These are phyloP conservation scores for Saxicola maurus DNA, from an alignment of 2,797 vertebrate genomes.

Conservation along the genomic window DNA sequence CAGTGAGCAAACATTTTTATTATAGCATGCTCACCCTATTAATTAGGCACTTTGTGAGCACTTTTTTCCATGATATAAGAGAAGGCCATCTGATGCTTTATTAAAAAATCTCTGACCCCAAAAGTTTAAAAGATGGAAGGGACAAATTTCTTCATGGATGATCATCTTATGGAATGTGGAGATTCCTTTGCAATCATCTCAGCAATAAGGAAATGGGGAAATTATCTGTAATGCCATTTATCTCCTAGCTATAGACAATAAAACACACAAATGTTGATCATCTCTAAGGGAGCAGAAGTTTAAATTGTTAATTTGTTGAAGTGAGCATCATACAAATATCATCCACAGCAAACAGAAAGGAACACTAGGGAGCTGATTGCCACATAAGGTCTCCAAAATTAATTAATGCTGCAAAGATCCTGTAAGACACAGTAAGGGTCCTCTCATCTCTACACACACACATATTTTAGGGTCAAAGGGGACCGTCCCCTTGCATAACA, in stretches of 20 bases:
- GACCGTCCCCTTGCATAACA: conserved; percentile 24
- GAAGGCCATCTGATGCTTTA: not conserved
- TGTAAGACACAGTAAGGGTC: conserved; percentile 47
- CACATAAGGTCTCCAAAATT: conserved; percentile 3
- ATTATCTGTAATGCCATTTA: not conserved
- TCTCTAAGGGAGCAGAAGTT: not conserved
- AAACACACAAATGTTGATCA: not conserved
- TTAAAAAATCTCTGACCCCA: not conserved
- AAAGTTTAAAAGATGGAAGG: not conserved
- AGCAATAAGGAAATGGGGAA: not conserved
- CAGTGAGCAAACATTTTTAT: not conserved
- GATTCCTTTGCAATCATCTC: not conserved
- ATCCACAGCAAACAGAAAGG: not conserved
- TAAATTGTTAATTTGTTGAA: not conserved
- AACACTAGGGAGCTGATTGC: not conserved
- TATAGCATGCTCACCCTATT: not conserved
- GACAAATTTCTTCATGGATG: not conserved
- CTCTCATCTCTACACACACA: conserved; percentile 44
- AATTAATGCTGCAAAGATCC: conserved; percentile 11
- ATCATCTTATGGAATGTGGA: not conserved
- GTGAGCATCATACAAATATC: not conserved
- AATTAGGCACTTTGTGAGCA: not conserved
- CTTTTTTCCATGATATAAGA: not conserved
- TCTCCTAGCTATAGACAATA: not conserved
- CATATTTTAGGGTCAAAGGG: conserved; percentile 60